phyloP scores from a whole-genome alignment of 2,888 invertebrate species.

The Philereme vetulata region DNA sequence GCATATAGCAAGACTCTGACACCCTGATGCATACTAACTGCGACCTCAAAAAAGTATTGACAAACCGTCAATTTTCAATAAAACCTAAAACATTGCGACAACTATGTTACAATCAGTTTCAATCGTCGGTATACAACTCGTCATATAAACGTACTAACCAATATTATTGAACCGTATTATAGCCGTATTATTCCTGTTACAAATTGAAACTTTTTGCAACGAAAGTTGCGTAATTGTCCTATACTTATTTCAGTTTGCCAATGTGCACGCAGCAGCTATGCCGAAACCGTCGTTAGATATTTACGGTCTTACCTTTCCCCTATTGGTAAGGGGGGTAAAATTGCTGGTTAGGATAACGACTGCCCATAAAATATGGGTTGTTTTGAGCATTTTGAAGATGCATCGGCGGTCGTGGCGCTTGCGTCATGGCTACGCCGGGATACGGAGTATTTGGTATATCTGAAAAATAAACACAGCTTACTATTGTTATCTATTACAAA shows the following conservation, averaged over 20 bases:
- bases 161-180: too few species aligned
- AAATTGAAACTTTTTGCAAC: too few species aligned
- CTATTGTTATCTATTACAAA: too few species aligned
- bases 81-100: too few species aligned
- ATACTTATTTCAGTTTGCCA: constrained; percentile 9
- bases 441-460: constrained; percentile 16
- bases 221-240: not conserved
- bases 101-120: too few species aligned
- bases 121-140: too few species aligned
- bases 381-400: constrained; percentile 16
- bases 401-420: constrained; percentile 14
- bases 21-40: too few species aligned
- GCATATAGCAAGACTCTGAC: too few species aligned
- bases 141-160: too few species aligned
- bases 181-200: too few species aligned
- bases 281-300: not conserved
- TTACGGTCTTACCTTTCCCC: constrained; percentile 17
- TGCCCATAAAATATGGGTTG: constrained; percentile 14
- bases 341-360: constrained; percentile 18
- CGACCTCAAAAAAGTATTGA: too few species aligned
- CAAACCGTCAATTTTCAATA: too few species aligned
- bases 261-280: not conserved
- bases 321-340: constrained; percentile 26
- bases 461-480: constrained; percentile 5
- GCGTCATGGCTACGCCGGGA: constrained; percentile 7